Evolutionary conservation across 2,888 invertebrate species (phyloP), one percentile per base, ranked within the genome.

Genomic region (Caenorhabditis imperialis): DNA sequence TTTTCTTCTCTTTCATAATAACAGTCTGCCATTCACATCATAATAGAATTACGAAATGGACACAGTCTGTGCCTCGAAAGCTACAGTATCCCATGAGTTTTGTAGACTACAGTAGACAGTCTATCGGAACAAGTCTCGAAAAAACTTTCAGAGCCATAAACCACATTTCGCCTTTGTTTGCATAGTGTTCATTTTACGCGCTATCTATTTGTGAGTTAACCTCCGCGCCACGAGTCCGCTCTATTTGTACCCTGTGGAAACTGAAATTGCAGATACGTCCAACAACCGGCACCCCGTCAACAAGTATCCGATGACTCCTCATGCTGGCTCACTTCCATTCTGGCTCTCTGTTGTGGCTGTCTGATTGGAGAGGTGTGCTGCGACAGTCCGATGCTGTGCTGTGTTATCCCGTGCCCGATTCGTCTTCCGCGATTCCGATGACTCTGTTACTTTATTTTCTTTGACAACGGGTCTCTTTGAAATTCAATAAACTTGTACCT

Each of bases 291-390:
- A 8, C 67, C 67, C 23, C 74, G 37, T 7, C 75, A 69, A 51
- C 65, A 55, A 57, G 61, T 42, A 40, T 40, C 77, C 18, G n/a
- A n/a, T n/a, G 70, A 83, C 20, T 75, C 81, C 47, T 78, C 75
- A 18, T 82, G 81, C 50, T 85, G 85, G 83, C 69, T 85, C 7
- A 78, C 79, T 6, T 83, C 84, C 1, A 48, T 85, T 20, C 42
- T 84, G 20, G 81, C 82, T 1, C 77, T 85, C 3, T 84, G 82
- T 47, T 85, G 85, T 45, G 85, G 85, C 14, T 85, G 85, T 58
- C 77, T 82, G 30, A 60, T 85, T 7, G 85, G 84, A 61, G 81
- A 81, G 63, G 70, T 74, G 12, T 75, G 73, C 20, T 82, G 81
- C 45, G 81, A 82, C 47, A 72, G 72, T 35, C 81, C 81, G 6